Evolutionary conservation across 2,888 invertebrate species (phyloP), one percentile per base, ranked within the genome.

Genomic region (Meiosimyza decipiens): DNA sequence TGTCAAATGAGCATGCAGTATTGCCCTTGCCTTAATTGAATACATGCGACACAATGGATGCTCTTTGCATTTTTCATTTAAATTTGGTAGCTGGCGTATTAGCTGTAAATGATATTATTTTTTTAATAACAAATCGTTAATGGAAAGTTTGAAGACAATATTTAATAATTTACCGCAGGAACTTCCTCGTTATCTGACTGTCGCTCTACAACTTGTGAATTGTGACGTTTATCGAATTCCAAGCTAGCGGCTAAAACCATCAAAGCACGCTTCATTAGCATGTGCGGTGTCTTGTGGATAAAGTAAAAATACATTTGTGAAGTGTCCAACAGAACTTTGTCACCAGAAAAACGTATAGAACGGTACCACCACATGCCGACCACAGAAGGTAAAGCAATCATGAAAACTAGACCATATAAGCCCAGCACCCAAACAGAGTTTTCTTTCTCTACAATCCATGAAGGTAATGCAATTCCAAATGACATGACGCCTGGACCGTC

Each of bases 361-460:
- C 95, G 92, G 87, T 99, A 98, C 99, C 99, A 99, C 99, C 99
- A 99, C 80, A 95, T 95, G 64, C 99, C 99, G 75, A 96, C 87
- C 76, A 92, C 93, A 71, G 93, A 94, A 33, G 96, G 96, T 85
- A 99, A 88, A 57, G 98, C 96, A 72, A 99, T 94, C 98, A 99
- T 99, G 87, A 99, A 99, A 1, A 99, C 95, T 67, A 99, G 89
- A 6, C 95, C 98, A 88, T 98, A 98, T 1, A 97, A 90, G 5
- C 97, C 97, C 65, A 98, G 89, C 7, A 98, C 98, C 97, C 97
- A 98, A 33, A 99, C 93, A 79, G 98, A 98, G 86, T 99, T 99
- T 88, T 99, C 97, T 86, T 99, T 98, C 84, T 99, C 98, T 12
- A 99, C 98, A 86, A 99, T 98, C 99, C 99, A 99, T 71, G 99